Evolutionary conservation across 2,888 invertebrate genomes (phyloP), one percentile per base, ranked within the genome.

Genomic region (Melieria picta): DNA sequence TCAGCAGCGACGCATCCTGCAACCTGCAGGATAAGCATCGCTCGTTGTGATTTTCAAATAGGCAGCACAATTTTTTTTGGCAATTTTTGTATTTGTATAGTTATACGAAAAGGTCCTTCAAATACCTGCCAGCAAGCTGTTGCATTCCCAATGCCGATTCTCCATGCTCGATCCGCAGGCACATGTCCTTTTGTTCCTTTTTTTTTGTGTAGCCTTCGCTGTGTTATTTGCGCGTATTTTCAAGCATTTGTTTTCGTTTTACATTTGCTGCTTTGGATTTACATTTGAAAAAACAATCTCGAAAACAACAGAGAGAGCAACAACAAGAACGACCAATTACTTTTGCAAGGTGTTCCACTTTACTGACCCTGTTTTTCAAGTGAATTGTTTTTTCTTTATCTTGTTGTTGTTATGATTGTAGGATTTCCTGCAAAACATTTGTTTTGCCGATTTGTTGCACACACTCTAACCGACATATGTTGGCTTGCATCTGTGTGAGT

Each of bases 321-420:
- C 48, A 4, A 5, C 47, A 46, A 9, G 10, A 62, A 30, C 47
- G 50, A 46, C 42, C n/a, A 10, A 58, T 13, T 43, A 50, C 58
- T 43, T 58, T 50, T 65, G 64, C 64, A 70, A 70, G 69, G 69
- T 70, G 69, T 70, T 70, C 69, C 58, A 70, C 69, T 58, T 70
- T 70, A 50, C 50, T 70, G 69, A 65, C 58, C 69, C 64, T 57
- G 48, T 58, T 58, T 7, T 57, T 16, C 47, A 56, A 43, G 50
- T 45, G 11, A 48, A 48, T 48, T 3, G 9, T 45, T 30, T 48
- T 13, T 65, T 11, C 6, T 6, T 9, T 52, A 2, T 1, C 13
- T 11, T 2, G 3, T 7, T 9, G 52, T 13, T 48, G 57, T 42
- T 50, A 50, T 65, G 7, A 52, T 56, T 30, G 30, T 30, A 30